Evolutionary conservation across 2,113 vertebrate genomes (phyloP).

Genomic region (Geothlypis trichas): DNA sequence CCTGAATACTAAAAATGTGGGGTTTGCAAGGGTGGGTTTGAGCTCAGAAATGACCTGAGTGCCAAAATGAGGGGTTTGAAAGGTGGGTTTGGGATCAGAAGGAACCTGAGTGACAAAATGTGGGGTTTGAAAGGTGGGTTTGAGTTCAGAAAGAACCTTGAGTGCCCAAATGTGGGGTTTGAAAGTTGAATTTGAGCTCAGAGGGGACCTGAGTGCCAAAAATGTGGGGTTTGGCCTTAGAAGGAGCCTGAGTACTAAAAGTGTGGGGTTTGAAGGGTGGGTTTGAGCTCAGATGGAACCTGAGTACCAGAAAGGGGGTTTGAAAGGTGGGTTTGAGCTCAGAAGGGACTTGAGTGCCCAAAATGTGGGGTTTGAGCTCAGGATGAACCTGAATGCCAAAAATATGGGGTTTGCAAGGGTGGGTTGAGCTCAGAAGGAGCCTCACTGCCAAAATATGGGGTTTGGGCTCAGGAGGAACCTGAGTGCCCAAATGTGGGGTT

Average conservation of each 20-base stretch:
- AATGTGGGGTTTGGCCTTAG: too few species aligned
- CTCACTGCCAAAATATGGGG: too few species aligned
- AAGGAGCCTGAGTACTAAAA: background rate
- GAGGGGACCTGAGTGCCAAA: too few species aligned
- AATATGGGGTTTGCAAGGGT: background rate
- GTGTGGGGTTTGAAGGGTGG: fast-evolving
- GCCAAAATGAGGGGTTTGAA: too few species aligned
- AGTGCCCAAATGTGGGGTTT: background rate
- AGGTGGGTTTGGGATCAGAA: too few species aligned
- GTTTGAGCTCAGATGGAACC: background rate
- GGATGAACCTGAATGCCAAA: background rate
- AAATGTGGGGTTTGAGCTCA: too few species aligned
- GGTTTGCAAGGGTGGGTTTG: fast-evolving
- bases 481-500: background rate
- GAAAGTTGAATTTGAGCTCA: background rate
- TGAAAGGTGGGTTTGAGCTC: background rate
- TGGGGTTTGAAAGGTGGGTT: fast-evolving
- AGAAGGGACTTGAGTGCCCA: too few species aligned
- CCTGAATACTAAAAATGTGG: too few species aligned
- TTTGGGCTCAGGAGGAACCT: background rate
- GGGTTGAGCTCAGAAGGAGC: background rate
- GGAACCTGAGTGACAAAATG: background rate
- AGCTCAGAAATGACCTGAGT: background rate
- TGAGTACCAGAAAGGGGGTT: too few species aligned
- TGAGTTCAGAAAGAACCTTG: background rate